Evolutionary conservation across 2,888 invertebrate species (phyloP), one percentile per base, ranked within the genome.

Genomic region (Acanthosepion esculentum): DNA sequence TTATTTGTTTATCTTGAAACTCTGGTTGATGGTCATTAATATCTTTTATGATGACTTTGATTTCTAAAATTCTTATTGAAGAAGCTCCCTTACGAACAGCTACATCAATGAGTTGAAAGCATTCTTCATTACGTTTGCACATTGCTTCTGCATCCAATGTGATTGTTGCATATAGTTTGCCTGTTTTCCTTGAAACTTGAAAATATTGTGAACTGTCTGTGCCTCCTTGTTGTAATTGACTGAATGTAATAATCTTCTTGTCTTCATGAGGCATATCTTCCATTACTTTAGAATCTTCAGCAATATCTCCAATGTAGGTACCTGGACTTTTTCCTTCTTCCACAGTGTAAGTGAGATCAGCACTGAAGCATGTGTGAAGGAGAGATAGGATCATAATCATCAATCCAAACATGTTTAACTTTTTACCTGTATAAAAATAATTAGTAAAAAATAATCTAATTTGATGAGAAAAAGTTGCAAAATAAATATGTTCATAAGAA

Each of bases 41-140:
- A 78, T 78, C 78, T 78, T 78, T n/a, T 78, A 78, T 78, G 78
- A 78, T 78, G n/a, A 78, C n/a, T 78, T 78, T 78, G 18, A 78
- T 78, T 78, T 78, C 78, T 78, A 78, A 78, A n/a, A 78, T 78
- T n/a, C 78, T 78, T 18, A 78, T 78, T 78, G 78, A 78, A n/a
- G 78, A 78, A 15, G n/a, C 0, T 78, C 78, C 78, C 15, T 78
- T 78, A 78, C 78, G 78, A 78, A 78, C 78, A 33, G 78, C 78
- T 33, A 78, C 78, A 78, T 78, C 78, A 78, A 78, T 78, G 15
- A 78, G 78, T 5, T n/a, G 78, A 15, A 78, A 78, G 78, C 78
- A 78, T 78, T 78, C n/a, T 78, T 78, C 78, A 78, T 78, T 78
- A 78, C 33, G 78, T n/a, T 78, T 78, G 12, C 78, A 78, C n/a